phyloP scores from a whole-genome alignment of 2,797 vertebrate species.

The Leptoclinus maculatus region DNA sequence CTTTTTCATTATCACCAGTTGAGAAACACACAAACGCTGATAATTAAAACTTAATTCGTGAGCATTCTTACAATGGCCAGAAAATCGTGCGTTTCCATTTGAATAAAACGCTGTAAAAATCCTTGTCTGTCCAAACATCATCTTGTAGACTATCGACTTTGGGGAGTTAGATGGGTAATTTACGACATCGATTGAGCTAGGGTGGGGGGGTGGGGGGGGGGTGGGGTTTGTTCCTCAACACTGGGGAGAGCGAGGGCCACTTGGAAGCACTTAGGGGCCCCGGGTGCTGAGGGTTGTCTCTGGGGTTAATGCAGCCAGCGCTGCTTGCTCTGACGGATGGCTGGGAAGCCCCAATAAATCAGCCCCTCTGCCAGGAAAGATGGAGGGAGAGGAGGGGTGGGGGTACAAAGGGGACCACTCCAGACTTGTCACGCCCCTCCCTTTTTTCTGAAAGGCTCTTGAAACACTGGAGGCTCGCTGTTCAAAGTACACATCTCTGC shows the following conservation, averaged over 20 bases:
- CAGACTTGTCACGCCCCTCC: constrained; percentile 56
- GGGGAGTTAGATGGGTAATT: constrained; percentile 77
- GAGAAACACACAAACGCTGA: background rate
- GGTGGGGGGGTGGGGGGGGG: constrained; percentile 17
- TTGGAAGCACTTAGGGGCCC: constrained; percentile 83
- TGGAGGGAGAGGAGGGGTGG: constrained; percentile 60
- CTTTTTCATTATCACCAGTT: background rate
- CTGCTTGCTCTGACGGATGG: constrained; percentile 78
- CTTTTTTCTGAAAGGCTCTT: constrained; percentile 65
- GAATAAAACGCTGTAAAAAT: constrained; percentile 63
- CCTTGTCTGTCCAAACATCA: constrained; percentile 56
- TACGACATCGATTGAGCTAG: constrained; percentile 74
- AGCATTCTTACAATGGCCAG: background rate
- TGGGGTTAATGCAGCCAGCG: constrained; percentile 83
- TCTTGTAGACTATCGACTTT: constrained; percentile 67
- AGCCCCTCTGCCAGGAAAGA: constrained; percentile 78
- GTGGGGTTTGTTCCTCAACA: constrained; percentile 48
- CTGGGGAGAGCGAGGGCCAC: constrained; percentile 71
- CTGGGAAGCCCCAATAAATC: constrained; percentile 83
- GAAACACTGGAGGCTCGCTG: constrained; percentile 57
- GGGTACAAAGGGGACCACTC: constrained; percentile 74
- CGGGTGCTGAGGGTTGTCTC: constrained; percentile 75
- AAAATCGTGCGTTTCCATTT: constrained; percentile 36
- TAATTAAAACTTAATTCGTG: background rate
- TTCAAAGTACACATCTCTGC: constrained; percentile 59